Evolutionary conservation across 2,888 invertebrate genomes (phyloP), one percentile per base, ranked within the genome.

Genomic region (Parapristionchus giblindavisi): DNA sequence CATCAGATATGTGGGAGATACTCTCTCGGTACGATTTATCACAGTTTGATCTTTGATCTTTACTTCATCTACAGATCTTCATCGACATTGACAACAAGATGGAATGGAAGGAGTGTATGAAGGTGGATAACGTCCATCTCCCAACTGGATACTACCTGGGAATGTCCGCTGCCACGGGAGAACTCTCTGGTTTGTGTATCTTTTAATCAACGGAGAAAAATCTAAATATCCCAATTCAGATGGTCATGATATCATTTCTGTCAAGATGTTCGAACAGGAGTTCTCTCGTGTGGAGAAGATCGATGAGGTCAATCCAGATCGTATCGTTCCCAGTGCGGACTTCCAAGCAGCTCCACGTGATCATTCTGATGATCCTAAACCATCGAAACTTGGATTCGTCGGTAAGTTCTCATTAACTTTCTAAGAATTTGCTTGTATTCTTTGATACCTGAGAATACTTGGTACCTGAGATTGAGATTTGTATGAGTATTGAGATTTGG

Each of bases 121-220:
- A 91, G 74, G 96, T 96, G 0, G 91, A 92, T 83, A 94, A 95
- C 63, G 94, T 99, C 0, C 91, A 92, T 77, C 90, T 99, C 14
- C 99, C 99, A 0, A 95, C 96, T 0, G 95, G 95, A 0, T 98
- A 97, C 90, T 96, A 92, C 90, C 93, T 96, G 89, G 99, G 99
- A 1, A 91, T 95, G 4, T 93, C 96, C 0, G 95, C 99, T 0
- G 96, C 96, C 0, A 99, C 99, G 0, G 99, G 99, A 1, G 97
- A 99, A 89, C 90, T 99, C 60, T 89, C 90, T 79, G 91, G 91
- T 91, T 66, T 43, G 68, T 54, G 38, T 14, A 8, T 40, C 4
- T 48, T 24, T 8, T 43, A 43, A 43, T 43, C 17, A 43, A 43
- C 8, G 17, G 8, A 38, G 0, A 24, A 11, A 38, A 2, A 38